A percentile compares a stretch with the other conserved stretches of the same genome.
Evolutionary conservation across 2,888 invertebrate species (phyloP).

Genomic region (Dynastes maya): DNA sequence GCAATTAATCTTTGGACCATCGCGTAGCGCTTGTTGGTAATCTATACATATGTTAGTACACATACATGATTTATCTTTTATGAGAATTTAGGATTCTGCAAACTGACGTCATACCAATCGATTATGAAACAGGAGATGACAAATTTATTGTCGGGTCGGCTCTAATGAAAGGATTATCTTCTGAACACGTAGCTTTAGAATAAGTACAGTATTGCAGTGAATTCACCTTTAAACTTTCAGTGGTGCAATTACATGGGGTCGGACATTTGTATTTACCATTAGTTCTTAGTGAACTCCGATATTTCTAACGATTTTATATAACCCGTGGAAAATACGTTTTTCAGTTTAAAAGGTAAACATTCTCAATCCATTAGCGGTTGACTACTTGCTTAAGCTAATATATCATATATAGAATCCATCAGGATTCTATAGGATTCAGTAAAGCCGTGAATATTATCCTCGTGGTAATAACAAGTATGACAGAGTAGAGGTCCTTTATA

Average conservation of each 20-base stretch:
- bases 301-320: background rate
- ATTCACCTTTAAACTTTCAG: background rate
- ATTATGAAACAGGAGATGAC: background rate
- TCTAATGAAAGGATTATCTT: background rate
- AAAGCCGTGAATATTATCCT: too few species aligned
- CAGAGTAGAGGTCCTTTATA: too few species aligned
- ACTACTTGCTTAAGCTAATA: too few species aligned
- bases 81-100: background rate
- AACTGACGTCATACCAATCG: background rate
- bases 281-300: background rate
- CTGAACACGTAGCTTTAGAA: background rate
- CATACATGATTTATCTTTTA: background rate
- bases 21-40: too few species aligned
- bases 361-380: too few species aligned
- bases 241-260: background rate
- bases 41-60: background rate
- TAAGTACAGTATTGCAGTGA: background rate
- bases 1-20: too few species aligned
- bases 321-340: background rate
- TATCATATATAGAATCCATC: too few species aligned
- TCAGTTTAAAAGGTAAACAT: too few species aligned
- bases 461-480: too few species aligned
- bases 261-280: background rate
- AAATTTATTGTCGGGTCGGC: background rate
- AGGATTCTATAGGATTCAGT: too few species aligned